Evolutionary conservation across 1,140 invertebrate species (phyloP), one percentile per base, ranked within the genome.

Genomic region (Zaprionus ghesquierei): DNA sequence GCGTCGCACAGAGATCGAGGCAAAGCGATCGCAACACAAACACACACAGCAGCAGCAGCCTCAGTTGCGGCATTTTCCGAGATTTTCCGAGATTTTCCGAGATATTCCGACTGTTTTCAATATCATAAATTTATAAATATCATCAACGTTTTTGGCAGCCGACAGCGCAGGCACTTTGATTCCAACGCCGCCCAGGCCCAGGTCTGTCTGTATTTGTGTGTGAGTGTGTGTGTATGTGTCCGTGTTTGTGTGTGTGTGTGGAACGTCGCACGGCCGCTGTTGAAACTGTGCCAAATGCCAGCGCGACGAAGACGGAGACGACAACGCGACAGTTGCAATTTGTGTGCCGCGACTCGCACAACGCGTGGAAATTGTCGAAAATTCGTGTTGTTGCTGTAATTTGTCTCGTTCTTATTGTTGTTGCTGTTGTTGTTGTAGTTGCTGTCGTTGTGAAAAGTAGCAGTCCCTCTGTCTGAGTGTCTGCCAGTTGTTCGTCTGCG

Each of bases 271-370:
- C n/a, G n/a, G n/a, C n/a, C n/a, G n/a, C n/a, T 62, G 44, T 87
- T 86, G 82, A 82, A 79, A 69, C 56, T 61, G 59, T 76, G 82
- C 82, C 81, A 87, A 87, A 61, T 78, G 66, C 23, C 58, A 35
- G 10, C 13, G 6, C 10, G 49, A 35, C 46, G 38, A 23, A 53
- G 75, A 41, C 63, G 62, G 69, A 31, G 71, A 82, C 82, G 71
- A 87, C 82, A 86, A 70, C 69, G 69, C 75, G 71, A 81, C 82
- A 86, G 82, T 86, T 86, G 82, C 82, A 82, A 82, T 87, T 77
- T 70, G 82, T 79, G 75, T 69, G 64, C 69, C 65, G 82, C 68
- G 79, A 51, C 31, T 70, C 61, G 69, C 81, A 76, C 78, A 79
- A 68, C 82, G 75, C 72, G 72, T 69, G 51, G 33, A 62, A 56